Evolutionary conservation across 2,797 vertebrate species (phyloP).

Genomic region (Melanotaenia nigrans): DNA sequence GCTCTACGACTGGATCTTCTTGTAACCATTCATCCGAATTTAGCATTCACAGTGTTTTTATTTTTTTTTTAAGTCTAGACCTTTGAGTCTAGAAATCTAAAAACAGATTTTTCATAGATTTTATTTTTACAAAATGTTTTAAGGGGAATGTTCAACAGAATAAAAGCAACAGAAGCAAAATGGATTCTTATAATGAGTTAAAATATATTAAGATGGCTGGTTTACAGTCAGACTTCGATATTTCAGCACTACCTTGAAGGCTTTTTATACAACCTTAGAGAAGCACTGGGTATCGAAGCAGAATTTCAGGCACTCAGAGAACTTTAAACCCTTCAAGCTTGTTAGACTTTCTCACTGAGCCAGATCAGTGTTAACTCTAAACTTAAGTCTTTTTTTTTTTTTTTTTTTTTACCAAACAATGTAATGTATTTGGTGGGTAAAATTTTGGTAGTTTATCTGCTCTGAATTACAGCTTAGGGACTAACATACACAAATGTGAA

Average conservation of each 20-base stretch:
- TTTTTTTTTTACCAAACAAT: constrained; percentile 1
- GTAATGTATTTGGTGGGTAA: constrained; percentile 2
- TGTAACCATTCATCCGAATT: no score
- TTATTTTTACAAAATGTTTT: no score
- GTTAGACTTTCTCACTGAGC: not conserved
- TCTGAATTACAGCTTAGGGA: not conserved
- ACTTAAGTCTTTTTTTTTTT: not conserved
- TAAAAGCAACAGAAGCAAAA: not conserved
- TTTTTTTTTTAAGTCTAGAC: no score
- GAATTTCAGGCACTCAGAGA: no score
- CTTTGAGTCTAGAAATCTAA: not conserved
- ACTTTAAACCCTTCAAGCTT: not conserved
- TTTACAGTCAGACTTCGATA: no score
- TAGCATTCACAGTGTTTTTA: no score
- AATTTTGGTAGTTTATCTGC: not conserved
- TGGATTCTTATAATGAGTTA: no score
- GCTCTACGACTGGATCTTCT: no score
- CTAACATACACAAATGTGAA: constrained; percentile 1
- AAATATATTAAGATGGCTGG: no score
- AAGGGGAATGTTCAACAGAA: not conserved
- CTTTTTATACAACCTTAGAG: not conserved
- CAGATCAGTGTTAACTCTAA: not conserved
- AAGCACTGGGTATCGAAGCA: not conserved
- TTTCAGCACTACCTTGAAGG: no score
- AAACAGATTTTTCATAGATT: not conserved